Base-by-base conservation (phyloP, 2,888 invertebrate species). In the Ophraella communa region DNA sequence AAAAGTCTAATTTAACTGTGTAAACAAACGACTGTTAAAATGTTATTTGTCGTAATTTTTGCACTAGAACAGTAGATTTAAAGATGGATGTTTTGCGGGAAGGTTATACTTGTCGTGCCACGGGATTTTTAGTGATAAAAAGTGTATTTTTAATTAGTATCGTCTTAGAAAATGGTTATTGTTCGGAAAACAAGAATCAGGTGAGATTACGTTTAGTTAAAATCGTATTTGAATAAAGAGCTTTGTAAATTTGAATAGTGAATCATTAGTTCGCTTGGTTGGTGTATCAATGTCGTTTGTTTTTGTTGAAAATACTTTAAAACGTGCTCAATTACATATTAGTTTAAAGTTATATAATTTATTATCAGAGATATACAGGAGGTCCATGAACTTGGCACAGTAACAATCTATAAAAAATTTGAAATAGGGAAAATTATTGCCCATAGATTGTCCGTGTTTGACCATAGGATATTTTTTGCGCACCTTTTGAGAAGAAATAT, bases 1-100 rank as follows among this genome's bases (percentile, higher is more conserved):
- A 67, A 69, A 66, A 62, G 20, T 64, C 60, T 55, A 68, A 66
- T 64, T 68, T 59, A 66, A 52, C 63, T 61, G 63, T 65, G 65
- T 67, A 60, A 65, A 67, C 65, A 65, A 68, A 65, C 35, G 64
- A 66, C 53, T 56, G 56, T 57, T 57, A 61, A n/a, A 62, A 65
- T 56, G 47, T 18, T 61, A 49, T 62, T 65, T 65, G 56, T 52
- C 35, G 23, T 53, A 39, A 18, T 56, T 49, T n/a, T 44, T 51
- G 60, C 39, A 27, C 20, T 21, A 45, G 30, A 45, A 21, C n/a
- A 27, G 49, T 23, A 44, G 51, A 27, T 17, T 5, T 42, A 51
- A 42, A 59, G 59, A 52, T 52, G 52, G 42, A 44, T 17, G 11
- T 11, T 33, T 18, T 17, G 44, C 14, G 52, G 51, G 17, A 27